A percentile compares a stretch with the other conserved stretches of the same genome.
phyloP scores from a whole-genome alignment of 2,888 invertebrate species.

The Monopis laevigella region DNA sequence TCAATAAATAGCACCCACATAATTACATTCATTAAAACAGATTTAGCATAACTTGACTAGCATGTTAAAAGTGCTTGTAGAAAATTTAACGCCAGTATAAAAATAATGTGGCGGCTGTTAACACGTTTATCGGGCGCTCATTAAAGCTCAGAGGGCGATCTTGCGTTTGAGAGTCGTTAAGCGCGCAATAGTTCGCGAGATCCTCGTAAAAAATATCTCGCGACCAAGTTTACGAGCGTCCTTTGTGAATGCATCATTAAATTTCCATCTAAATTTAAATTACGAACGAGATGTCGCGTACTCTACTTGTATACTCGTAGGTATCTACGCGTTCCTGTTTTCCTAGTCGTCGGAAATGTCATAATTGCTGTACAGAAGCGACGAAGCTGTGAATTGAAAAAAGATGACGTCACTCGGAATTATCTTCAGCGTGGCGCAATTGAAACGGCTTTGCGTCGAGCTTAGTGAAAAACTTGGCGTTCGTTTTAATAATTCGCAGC shows the following conservation, averaged over 20 bases:
- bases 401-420: slow-evolving; percentile 67
- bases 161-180: slow-evolving; percentile 63
- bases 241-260: slow-evolving; percentile 68
- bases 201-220: slow-evolving; percentile 68
- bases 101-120: slow-evolving; percentile 66
- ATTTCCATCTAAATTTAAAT: slow-evolving; percentile 69
- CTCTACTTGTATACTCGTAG: too few species aligned
- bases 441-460: slow-evolving; percentile 68
- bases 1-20: too few species aligned
- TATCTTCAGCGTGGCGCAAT: slow-evolving; percentile 68
- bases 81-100: slow-evolving; percentile 62
- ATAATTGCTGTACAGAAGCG: slow-evolving; percentile 65
- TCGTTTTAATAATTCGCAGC: slow-evolving; percentile 68
- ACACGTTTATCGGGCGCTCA: slow-evolving; percentile 68
- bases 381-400: slow-evolving; percentile 62
- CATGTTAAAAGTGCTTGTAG: neutral
- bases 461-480: slow-evolving; percentile 68
- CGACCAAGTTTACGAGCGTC: slow-evolving; percentile 65
- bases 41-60: too few species aligned
- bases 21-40: too few species aligned
- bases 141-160: slow-evolving; percentile 63
- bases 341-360: slow-evolving; percentile 65
- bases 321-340: slow-evolving; percentile 67
- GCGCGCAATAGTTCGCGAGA: slow-evolving; percentile 68
- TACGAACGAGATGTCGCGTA: slow-evolving; percentile 58